These are phyloP conservation scores for Vimba vimba DNA, from an alignment of 2,113 vertebrate genomes.

Conservation along the genomic window DNA sequence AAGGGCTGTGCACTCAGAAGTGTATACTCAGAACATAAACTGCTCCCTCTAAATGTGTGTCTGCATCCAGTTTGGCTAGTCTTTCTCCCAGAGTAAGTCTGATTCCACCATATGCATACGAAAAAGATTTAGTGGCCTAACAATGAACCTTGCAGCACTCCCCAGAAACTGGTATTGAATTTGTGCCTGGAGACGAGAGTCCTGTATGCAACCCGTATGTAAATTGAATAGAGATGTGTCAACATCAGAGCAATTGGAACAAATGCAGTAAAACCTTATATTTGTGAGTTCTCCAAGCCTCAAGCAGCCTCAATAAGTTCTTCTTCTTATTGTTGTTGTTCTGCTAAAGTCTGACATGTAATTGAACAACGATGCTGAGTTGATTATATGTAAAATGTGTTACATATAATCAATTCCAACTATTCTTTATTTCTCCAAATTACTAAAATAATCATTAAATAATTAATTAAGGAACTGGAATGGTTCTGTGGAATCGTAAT, in stretches of 20 bases:
- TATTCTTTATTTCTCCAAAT: neutral
- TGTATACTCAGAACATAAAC: neutral
- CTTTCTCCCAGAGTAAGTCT: constrained; percentile 21
- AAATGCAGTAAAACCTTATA: neutral
- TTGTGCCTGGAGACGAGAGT: constrained; percentile 7
- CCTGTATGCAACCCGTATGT: neutral
- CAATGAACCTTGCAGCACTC: constrained; percentile 10
- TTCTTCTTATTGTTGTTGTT: too few relatives aligned
- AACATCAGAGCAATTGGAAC: neutral
- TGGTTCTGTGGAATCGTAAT: neutral
- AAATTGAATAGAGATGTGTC: neutral
- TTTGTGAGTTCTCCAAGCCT: too few relatives aligned
- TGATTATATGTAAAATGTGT: neutral
- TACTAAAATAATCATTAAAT: neutral
- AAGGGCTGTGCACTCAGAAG: neutral
- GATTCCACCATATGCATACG: constrained; percentile 20
- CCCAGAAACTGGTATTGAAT: neutral
- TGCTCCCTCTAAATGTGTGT: neutral
- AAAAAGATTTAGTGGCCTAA: constrained; percentile 20
- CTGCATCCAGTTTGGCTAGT: constrained; percentile 26
- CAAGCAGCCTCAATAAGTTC: too few relatives aligned
- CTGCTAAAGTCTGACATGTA: neutral
- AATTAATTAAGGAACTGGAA: neutral
- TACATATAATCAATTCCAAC: neutral
- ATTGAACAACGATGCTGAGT: neutral